Percentiles rank a stretch among this genome's conserved stretches.
Conservation (phyloP, 2,113 vertebrate species). For the Caloenas nicobarica region DNA sequence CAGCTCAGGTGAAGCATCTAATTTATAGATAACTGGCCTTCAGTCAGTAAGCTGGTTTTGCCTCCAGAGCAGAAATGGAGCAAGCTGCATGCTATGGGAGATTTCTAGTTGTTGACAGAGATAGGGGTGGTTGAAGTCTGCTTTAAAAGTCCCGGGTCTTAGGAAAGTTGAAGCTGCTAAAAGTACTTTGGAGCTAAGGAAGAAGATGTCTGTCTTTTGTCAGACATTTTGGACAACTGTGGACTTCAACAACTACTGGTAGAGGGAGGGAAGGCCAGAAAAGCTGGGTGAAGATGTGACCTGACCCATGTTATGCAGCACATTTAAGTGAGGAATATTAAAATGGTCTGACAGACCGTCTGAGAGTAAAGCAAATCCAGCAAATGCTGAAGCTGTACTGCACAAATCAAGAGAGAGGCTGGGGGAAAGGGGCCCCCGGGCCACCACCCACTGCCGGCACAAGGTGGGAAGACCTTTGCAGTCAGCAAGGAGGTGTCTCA, state of each 20-base stretch:
- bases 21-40: background rate
- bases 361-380: background rate
- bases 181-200: background rate
- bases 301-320: background rate
- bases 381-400: background rate
- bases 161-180: background rate
- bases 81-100: background rate
- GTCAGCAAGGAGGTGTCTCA: background rate
- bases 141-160: background rate
- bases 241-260: background rate
- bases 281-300: background rate
- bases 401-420: background rate
- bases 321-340: background rate
- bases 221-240: background rate
- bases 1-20: background rate
- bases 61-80: background rate
- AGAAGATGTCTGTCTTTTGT: background rate
- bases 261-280: background rate
- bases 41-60: background rate
- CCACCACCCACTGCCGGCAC: fast-evolving
- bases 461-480: background rate
- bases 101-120: background rate
- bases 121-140: background rate
- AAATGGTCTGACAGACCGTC: fast-evolving
- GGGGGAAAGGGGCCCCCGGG: background rate